A percentile compares a stretch with the other conserved stretches of the same genome.
These are phyloP conservation scores for Chrosomus eos DNA, from an alignment of 2,797 vertebrate genomes.

Conservation along the genomic window DNA sequence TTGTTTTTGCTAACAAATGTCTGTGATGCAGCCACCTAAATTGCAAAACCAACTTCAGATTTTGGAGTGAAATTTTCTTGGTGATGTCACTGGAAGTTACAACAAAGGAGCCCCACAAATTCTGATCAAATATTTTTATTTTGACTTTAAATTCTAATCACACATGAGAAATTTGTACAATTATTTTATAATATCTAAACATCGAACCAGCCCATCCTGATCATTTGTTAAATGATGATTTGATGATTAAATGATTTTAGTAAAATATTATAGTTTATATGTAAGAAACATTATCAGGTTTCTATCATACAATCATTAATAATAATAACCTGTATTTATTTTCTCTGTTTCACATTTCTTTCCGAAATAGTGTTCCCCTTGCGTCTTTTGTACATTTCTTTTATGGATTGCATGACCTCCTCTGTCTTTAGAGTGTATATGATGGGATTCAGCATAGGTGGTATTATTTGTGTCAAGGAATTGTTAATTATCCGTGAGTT, in stretches of 20 bases:
- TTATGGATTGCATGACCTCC: slow-evolving; percentile 68
- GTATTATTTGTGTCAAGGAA: slow-evolving; percentile 62
- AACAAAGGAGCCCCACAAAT: background rate
- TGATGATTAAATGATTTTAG: background rate
- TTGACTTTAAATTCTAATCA: background rate
- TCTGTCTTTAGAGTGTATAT: slow-evolving; percentile 74
- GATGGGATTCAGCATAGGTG: slow-evolving; percentile 71
- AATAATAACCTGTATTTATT: background rate
- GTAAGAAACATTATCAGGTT: background rate
- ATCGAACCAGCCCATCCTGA: background rate
- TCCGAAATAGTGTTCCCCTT: background rate
- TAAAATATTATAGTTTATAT: background rate
- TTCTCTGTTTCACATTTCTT: background rate
- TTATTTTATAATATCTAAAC: background rate
- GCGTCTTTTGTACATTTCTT: slow-evolving; percentile 48
- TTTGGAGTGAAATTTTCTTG: background rate
- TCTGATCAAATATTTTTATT: background rate
- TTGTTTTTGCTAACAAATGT: background rate
- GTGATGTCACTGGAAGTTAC: background rate
- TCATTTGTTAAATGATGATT: background rate
- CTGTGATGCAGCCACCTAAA: background rate
- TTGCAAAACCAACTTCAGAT: background rate
- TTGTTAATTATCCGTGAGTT: slow-evolving; percentile 68
- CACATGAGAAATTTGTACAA: no score
- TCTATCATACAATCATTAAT: background rate